These are phyloP conservation scores for Porphyrio hochstetteri DNA, from an alignment of 2,113 vertebrate genomes.

Conservation along the genomic window DNA sequence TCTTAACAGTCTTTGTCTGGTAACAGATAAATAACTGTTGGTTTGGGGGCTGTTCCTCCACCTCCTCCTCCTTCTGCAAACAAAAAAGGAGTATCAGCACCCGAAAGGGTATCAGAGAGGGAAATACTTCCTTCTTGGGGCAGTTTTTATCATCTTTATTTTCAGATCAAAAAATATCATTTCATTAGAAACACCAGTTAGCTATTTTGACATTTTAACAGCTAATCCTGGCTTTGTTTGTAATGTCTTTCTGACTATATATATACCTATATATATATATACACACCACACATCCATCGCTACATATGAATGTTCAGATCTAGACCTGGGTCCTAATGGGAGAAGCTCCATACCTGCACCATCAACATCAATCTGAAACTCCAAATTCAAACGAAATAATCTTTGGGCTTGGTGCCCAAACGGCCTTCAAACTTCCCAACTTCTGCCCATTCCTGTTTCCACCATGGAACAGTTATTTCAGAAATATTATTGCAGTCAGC, in stretches of 20 bases:
- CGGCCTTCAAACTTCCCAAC: not conserved
- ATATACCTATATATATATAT: too few relatives aligned
- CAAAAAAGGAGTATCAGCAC: conserved; percentile 66
- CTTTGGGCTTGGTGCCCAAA: not conserved
- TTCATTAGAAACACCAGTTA: not conserved
- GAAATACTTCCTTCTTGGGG: not conserved
- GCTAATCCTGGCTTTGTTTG: not conserved
- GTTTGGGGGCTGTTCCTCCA: not conserved
- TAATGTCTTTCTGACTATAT: not conserved
- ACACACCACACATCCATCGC: accelerated
- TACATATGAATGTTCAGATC: not conserved
- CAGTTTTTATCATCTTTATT: conserved; percentile 9
- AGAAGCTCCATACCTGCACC: not conserved
- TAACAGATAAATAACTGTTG: conserved; percentile 83
- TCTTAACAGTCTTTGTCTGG: conserved; percentile 84
- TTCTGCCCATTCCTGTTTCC: not conserved
- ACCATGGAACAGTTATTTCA: not conserved
- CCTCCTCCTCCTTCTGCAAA: conserved; percentile 39
- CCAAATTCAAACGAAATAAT: not conserved
- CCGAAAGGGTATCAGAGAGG: not conserved
- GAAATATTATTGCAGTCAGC: not conserved
- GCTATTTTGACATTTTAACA: not conserved
- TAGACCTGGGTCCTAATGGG: not conserved
- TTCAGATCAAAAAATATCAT: not conserved
- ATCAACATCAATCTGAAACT: not conserved